Evolutionary conservation across 2,113 vertebrate species (phyloP).

Genomic region (Tympanuchus pallidicinctus): DNA sequence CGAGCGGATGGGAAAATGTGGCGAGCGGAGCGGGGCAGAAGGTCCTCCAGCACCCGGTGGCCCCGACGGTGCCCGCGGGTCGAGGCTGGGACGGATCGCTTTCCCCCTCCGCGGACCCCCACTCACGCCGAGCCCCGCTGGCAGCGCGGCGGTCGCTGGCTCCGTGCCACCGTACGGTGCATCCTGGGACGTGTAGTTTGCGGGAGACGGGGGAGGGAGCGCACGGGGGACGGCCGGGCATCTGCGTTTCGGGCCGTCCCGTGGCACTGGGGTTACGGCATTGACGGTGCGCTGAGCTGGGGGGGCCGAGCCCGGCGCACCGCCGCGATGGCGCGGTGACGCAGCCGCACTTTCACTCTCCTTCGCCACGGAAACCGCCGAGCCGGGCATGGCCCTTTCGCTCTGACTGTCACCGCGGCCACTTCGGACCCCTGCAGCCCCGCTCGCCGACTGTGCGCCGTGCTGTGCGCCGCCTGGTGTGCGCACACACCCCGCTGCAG

Average conservation of each 20-base stretch:
- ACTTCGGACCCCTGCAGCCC: not conserved
- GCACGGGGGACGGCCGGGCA: not conserved
- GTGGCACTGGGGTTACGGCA: too few relatives aligned
- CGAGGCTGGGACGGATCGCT: too few relatives aligned
- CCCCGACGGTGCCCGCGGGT: too few relatives aligned
- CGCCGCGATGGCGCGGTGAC: not conserved
- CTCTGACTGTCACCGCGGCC: not conserved
- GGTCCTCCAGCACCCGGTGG: not conserved
- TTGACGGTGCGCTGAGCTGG: too few relatives aligned
- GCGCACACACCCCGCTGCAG: too few relatives aligned
- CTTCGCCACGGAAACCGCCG: constrained; percentile 4
- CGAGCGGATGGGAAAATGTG: rapidly evolving
- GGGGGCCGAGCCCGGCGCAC: not conserved
- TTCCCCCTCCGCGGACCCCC: not conserved
- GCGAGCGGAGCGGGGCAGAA: not conserved
- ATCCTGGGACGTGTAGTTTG: not conserved
- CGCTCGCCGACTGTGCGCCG: not conserved
- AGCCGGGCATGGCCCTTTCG: not conserved
- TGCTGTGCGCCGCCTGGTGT: not conserved
- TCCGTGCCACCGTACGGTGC: rapidly evolving
- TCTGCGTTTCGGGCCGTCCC: too few relatives aligned
- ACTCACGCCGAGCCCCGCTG: not conserved
- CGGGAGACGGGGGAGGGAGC: not conserved
- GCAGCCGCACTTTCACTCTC: constrained; percentile 34
- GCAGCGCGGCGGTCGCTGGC: not conserved